Evolutionary conservation across 2,797 vertebrate genomes (phyloP).

Genomic region (Chrosomus eos): DNA sequence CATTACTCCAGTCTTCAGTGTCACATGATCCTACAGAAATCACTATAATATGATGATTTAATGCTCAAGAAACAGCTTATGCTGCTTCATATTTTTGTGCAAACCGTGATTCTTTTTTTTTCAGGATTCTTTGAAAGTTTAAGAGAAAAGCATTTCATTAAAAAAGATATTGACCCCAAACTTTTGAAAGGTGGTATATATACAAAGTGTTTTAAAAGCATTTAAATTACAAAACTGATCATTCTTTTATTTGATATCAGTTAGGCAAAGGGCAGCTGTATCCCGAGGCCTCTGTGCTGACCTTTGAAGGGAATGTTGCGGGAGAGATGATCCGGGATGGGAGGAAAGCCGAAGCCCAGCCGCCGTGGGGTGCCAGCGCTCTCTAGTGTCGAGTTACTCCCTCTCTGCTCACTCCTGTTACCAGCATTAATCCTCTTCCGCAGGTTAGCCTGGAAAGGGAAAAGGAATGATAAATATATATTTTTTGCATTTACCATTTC

Average conservation of each 20-base stretch:
- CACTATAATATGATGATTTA: too few relatives aligned
- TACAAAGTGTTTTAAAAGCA: too few relatives aligned
- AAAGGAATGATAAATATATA: background rate
- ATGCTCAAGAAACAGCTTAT: too few relatives aligned
- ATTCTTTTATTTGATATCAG: background rate
- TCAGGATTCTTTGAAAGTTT: too few relatives aligned
- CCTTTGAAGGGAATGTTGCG: constrained; percentile 34
- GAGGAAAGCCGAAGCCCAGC: constrained; percentile 4
- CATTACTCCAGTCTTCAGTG: too few relatives aligned
- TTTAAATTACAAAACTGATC: background rate
- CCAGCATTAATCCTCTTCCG: constrained; percentile 45
- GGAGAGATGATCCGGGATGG: background rate
- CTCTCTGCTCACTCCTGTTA: background rate
- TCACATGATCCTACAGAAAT: too few relatives aligned
- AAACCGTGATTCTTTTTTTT: too few relatives aligned
- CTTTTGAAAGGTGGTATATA: too few relatives aligned
- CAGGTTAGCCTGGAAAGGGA: constrained; percentile 21
- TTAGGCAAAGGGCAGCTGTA: background rate
- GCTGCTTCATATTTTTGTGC: too few relatives aligned
- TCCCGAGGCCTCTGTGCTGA: constrained; percentile 4
- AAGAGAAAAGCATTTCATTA: too few relatives aligned
- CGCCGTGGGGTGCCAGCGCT: background rate
- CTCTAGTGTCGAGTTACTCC: constrained; percentile 32
- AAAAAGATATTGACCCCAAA: too few relatives aligned
- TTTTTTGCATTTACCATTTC: background rate